A percentile compares a stretch with the other conserved stretches of the same genome.
These are phyloP conservation scores for Lysandra coridon DNA, from an alignment of 2,888 invertebrate genomes.

Conservation along the genomic window DNA sequence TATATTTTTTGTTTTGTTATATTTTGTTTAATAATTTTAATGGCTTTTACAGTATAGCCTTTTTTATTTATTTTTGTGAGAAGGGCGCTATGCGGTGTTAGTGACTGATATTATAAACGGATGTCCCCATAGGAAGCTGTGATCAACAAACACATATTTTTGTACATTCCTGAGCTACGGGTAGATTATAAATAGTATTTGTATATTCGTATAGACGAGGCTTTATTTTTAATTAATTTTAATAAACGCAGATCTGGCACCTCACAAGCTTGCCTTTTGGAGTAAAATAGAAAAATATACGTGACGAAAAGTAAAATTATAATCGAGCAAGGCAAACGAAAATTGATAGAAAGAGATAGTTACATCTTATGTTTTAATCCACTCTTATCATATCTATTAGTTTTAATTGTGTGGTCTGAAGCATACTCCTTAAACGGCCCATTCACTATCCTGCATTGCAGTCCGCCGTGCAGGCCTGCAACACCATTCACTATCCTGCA, in stretches of 20 bases:
- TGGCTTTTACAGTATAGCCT: no score
- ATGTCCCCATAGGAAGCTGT: constrained; percentile 48
- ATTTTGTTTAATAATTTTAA: no score
- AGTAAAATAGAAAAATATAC: background rate
- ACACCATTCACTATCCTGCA: no score
- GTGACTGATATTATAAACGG: background rate
- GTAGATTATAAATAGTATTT: constrained; percentile 48
- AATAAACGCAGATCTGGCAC: background rate
- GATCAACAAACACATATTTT: constrained; percentile 72
- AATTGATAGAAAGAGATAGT: background rate
- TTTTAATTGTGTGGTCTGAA: background rate
- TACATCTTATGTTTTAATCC: background rate
- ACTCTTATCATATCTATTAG: background rate
- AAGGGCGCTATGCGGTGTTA: background rate
- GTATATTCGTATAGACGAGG: background rate
- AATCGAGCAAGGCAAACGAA: background rate
- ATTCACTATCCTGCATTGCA: no score
- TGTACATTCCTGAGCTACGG: constrained; percentile 77
- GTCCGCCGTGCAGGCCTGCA: no score
- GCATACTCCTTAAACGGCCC: no score
- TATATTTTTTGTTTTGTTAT: no score
- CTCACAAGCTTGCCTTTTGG: background rate
- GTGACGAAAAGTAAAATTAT: background rate
- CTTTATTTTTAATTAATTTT: background rate
- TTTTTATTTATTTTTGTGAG: background rate